Conservation (phyloP, 1,140 invertebrate genomes). For the Spodoptera litura region DNA sequence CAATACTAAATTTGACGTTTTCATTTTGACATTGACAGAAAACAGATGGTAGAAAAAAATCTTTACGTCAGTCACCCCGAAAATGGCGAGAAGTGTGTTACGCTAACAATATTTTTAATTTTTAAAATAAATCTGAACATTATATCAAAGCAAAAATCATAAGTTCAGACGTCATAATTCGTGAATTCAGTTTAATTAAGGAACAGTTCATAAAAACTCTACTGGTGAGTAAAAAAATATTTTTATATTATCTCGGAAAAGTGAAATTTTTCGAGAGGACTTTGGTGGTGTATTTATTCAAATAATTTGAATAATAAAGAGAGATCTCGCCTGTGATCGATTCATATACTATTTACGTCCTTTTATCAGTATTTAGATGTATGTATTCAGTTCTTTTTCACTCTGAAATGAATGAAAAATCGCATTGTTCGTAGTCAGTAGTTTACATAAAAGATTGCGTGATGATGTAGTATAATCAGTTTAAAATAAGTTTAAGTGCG, state of each 20-base stretch:
- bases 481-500: conserved; percentile 4
- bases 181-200: conserved; percentile 35
- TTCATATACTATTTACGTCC: conserved; percentile 35
- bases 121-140: conserved; percentile 63
- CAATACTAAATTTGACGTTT: conserved; percentile 11
- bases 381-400: conserved; percentile 41
- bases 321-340: conserved; percentile 36
- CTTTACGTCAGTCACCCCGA: conserved; percentile 58
- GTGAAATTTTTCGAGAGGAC: conserved; percentile 59
- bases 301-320: conserved; percentile 54
- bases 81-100: conserved; percentile 74
- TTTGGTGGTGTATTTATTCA: conserved; percentile 37
- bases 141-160: conserved; percentile 38
- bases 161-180: conserved; percentile 55
- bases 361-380: conserved; percentile 31
- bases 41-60: conserved; percentile 26
- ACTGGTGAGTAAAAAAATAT: conserved; percentile 60
- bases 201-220: conserved; percentile 41
- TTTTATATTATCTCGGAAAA: conserved; percentile 56
- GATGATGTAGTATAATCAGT: conserved; percentile 2
- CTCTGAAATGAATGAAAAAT: conserved; percentile 45
- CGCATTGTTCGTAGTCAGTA: conserved; percentile 23
- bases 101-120: conserved; percentile 58
- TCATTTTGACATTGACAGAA: conserved; percentile 32
- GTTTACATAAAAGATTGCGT: conserved; percentile 33